These are phyloP conservation scores for Pammene fasciana DNA, from an alignment of 2,888 invertebrate species.

Conservation along the genomic window DNA sequence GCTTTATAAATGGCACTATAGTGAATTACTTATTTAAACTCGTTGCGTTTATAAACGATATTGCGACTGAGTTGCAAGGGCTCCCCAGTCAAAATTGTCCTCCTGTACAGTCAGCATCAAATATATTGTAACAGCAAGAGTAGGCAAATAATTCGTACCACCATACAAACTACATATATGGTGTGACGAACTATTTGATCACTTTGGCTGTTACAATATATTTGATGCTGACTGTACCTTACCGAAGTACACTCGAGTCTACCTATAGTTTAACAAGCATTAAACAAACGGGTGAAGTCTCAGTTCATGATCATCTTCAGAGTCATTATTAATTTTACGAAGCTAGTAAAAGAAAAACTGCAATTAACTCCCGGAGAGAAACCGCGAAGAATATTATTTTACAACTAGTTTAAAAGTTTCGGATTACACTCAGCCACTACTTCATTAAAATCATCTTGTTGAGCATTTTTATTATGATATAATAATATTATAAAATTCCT, in stretches of 20 bases:
- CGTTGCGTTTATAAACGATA: too few species aligned
- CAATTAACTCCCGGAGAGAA: conserved; percentile 53
- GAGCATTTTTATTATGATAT: neutral
- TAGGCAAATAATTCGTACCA: too few species aligned
- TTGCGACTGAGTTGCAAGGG: too few species aligned
- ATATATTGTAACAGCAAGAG: too few species aligned
- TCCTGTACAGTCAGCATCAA: too few species aligned
- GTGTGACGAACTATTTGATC: too few species aligned
- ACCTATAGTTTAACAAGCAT: conserved; percentile 47
- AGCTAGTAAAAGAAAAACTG: conserved; percentile 52
- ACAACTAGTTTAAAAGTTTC: conserved; percentile 44
- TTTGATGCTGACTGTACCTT: too few species aligned
- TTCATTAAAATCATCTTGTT: neutral
- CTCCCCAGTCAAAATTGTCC: too few species aligned
- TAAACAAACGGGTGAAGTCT: conserved; percentile 49
- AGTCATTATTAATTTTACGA: conserved; percentile 59
- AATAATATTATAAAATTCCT: neutral
- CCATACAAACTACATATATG: too few species aligned
- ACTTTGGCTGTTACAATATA: too few species aligned
- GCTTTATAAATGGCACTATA: too few species aligned
- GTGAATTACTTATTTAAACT: too few species aligned
- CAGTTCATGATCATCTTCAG: conserved; percentile 37
- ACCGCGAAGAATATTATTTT: conserved; percentile 50
- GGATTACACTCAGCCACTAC: conserved; percentile 31
- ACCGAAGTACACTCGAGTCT: conserved; percentile 47